These are phyloP conservation scores for Drosophila buzzatii DNA, from an alignment of 2,888 invertebrate species.

Conservation along the genomic window DNA sequence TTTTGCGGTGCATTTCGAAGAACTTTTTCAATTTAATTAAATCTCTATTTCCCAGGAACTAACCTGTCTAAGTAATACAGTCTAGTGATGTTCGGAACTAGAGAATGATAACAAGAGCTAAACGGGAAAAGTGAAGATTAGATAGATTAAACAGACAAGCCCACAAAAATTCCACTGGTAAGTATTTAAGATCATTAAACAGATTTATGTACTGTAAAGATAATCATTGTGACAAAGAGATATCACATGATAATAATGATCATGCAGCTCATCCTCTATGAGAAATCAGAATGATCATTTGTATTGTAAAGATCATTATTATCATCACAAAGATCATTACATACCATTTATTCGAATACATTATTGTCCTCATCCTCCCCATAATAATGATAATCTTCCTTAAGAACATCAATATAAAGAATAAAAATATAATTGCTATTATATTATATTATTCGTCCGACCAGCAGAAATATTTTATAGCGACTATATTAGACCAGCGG, in stretches of 20 bases:
- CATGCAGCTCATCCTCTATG: not conserved
- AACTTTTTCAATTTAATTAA: not conserved
- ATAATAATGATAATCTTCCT: too few relatives aligned
- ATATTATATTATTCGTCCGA: not conserved
- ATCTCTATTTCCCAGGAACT: conserved; percentile 1
- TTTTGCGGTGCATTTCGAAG: not conserved
- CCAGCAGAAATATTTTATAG: not conserved
- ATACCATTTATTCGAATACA: too few relatives aligned
- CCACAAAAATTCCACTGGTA: conserved; percentile 1
- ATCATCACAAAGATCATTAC: too few relatives aligned
- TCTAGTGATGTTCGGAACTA: not conserved
- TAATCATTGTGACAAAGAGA: not conserved
- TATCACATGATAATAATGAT: not conserved
- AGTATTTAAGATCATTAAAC: not conserved
- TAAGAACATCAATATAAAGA: not conserved
- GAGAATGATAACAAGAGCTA: not conserved
- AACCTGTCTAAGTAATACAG: not conserved
- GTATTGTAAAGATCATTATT: too few relatives aligned
- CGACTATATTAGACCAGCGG: not conserved
- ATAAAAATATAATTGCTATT: not conserved
- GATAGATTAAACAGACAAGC: not conserved
- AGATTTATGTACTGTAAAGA: not conserved
- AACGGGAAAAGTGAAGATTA: not conserved
- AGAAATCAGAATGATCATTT: too few relatives aligned
- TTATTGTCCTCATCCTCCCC: too few relatives aligned